Evolutionary conservation across 2,888 invertebrate species (phyloP), one percentile per base, ranked within the genome.

Genomic region (Synergus japonicus): DNA sequence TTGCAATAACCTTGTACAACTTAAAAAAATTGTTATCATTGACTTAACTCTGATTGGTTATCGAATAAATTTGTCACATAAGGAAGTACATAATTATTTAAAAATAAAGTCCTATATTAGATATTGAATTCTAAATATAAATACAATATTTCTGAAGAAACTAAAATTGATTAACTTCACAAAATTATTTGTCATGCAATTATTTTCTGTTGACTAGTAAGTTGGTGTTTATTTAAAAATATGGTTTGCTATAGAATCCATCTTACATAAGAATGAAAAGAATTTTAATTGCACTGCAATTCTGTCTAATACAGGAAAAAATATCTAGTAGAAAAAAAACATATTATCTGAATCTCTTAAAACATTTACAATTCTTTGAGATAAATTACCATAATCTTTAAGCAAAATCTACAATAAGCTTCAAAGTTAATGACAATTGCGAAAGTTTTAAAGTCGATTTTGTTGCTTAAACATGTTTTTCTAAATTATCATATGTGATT

Each of bases 11-110:
- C 67, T 67, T 67, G 44, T 54, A 1, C 44, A 46, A 12, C 12
- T 43, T 43, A 67, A 43, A 67, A 67, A 46, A 46, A 18, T 67
- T 66, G 41, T 67, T 67, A 67, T 67, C 67, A 41, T 22, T 46
- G 44, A 54, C 18, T 18, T 44, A 46, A 22, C 12, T 12, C 67
- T 67, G 67, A 67, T 67, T 46, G 18, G 13, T 13, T 7, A 44
- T 37, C 4, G 37, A 64, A 4, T 64, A 15, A 64, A 15, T 15
- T 12, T 29, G 37, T 4, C 37, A 37, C 37, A 37, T 37, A 37
- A 37, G 37, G 29, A 29, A 29, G 3, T 29, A 43, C 4, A 66
- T 18, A 43, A 1, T n/a, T 43, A 15, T 41, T 66, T 43, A 18
- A 18, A 37, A n/a, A 54, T n/a, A n/a, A 54, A n/a, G n/a, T 15